A percentile compares a stretch with the other conserved stretches of the same genome.
These are phyloP conservation scores for Epizoanthus stellaris DNA, from an alignment of 92 coral and sea anemone species.

Conservation along the genomic window DNA sequence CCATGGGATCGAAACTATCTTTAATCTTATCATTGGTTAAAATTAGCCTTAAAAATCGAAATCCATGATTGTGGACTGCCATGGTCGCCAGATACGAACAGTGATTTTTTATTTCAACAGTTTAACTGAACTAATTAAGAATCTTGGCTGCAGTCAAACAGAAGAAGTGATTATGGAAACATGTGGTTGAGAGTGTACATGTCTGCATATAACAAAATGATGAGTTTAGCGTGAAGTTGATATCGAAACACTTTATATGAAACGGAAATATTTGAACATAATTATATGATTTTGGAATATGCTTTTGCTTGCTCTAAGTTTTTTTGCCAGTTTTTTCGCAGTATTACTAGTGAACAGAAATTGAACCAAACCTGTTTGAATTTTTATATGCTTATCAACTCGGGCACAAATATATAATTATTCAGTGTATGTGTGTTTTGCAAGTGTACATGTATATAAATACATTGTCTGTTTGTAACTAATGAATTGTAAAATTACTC, in stretches of 20 bases:
- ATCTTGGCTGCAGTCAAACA: background rate
- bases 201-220: background rate
- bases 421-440: background rate
- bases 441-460: background rate
- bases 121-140: too few species aligned
- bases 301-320: background rate
- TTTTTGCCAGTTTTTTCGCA: background rate
- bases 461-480: background rate
- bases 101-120: background rate
- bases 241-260: background rate
- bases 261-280: background rate
- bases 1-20: too few species aligned
- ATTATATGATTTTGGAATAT: background rate
- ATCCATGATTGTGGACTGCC: background rate
- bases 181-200: background rate
- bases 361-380: background rate
- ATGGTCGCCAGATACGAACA: background rate
- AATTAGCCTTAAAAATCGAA: too few species aligned
- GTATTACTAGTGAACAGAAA: background rate
- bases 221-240: too few species aligned
- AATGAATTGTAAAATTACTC: background rate
- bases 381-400: background rate
- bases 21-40: too few species aligned
- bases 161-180: background rate
- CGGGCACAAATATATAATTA: background rate